These are phyloP conservation scores for Rhagonycha lutea DNA, from an alignment of 2,888 invertebrate species.

Conservation along the genomic window DNA sequence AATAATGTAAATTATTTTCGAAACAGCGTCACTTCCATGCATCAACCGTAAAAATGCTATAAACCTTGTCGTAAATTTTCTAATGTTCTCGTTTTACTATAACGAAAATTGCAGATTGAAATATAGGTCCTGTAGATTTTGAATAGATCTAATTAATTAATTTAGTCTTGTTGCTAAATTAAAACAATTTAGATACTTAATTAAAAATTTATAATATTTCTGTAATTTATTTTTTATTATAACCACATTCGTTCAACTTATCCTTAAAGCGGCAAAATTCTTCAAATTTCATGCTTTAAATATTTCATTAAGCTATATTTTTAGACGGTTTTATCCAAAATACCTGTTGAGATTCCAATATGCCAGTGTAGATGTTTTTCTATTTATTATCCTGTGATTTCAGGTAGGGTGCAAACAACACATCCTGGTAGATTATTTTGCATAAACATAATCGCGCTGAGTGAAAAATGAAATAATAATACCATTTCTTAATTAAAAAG, in stretches of 20 bases:
- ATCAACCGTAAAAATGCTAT: not conserved
- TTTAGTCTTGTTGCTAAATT: not conserved
- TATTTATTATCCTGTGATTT: not conserved
- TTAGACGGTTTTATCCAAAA: not conserved
- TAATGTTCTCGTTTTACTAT: not conserved
- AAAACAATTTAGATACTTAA: not conserved
- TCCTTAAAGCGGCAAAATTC: not conserved
- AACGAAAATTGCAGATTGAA: not conserved
- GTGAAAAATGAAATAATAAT: not conserved
- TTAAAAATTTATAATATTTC: too few relatives aligned
- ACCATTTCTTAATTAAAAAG: not conserved
- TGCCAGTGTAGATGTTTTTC: not conserved
- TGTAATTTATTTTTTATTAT: not conserved
- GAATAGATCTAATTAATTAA: not conserved
- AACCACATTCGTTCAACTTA: not conserved
- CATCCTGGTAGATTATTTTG: not conserved
- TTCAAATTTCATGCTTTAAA: not conserved
- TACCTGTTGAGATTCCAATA: not conserved
- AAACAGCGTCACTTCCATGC: not conserved
- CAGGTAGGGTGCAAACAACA: not conserved
- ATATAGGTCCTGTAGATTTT: not conserved
- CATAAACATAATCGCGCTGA: not conserved
- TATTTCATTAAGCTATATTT: not conserved
- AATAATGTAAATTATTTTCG: not conserved
- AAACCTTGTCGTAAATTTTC: not conserved